These are phyloP conservation scores for Orussus abietinus DNA, from an alignment of 1,140 invertebrate genomes.

Conservation along the genomic window DNA sequence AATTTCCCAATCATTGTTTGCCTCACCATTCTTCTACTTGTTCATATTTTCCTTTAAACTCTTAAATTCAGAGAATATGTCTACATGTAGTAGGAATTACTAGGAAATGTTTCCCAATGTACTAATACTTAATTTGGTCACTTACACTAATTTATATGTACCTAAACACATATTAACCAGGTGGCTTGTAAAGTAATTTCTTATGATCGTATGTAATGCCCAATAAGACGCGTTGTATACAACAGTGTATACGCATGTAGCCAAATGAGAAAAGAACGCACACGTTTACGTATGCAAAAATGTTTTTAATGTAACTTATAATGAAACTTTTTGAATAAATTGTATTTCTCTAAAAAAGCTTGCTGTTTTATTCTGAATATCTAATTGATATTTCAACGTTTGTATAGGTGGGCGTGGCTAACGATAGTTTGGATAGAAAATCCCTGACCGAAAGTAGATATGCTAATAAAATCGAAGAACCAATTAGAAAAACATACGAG, in stretches of 20 bases:
- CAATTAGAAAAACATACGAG: conserved; percentile 10
- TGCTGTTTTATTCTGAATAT: conserved; percentile 24
- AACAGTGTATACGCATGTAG: conserved; percentile 14
- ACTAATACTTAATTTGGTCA: too few species aligned
- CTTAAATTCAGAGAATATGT: too few species aligned
- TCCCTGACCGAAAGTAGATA: conserved; percentile 12
- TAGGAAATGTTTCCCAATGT: too few species aligned
- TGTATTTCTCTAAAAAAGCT: conserved; percentile 33
- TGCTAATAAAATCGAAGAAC: conserved; percentile 15
- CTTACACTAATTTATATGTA: too few species aligned
- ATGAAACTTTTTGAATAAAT: conserved; percentile 33
- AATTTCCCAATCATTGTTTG: too few species aligned
- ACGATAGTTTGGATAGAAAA: conserved; percentile 23
- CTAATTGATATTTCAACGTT: conserved; percentile 29
- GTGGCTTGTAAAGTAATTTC: too few species aligned
- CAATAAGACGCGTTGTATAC: conserved; percentile 1
- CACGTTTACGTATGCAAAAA: conserved; percentile 16
- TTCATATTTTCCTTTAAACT: too few species aligned
- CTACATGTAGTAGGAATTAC: too few species aligned
- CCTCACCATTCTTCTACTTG: too few species aligned
- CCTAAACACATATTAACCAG: neutral
- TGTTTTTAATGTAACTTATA: conserved; percentile 24
- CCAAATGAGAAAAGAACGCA: conserved; percentile 14
- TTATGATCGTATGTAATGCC: conserved; percentile 1
- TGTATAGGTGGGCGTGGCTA: conserved; percentile 27